Evolutionary conservation across 64 coral and sea anemone genomes (phyloP).

Genomic region (Actinia equina): DNA sequence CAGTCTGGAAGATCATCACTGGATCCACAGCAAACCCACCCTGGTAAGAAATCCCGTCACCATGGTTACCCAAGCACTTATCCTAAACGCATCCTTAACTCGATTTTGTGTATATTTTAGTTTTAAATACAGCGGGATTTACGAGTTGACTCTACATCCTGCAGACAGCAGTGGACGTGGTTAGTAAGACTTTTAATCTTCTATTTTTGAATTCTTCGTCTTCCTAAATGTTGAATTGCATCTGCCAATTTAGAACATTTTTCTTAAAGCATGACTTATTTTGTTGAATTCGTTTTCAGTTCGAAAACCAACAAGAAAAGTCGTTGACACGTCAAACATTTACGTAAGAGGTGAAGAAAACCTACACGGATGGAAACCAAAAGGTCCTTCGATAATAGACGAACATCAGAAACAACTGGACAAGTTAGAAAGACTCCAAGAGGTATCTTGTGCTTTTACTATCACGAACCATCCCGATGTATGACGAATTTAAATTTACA

Average conservation of each 20-base stretch:
- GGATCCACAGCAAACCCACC: conserved; percentile 51
- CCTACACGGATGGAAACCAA: conserved; percentile 82
- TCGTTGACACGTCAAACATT: conserved; percentile 63
- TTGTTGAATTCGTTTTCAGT: conserved; percentile 9
- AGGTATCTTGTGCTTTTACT: conserved; percentile 42
- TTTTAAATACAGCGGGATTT: conserved; percentile 77
- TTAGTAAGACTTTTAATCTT: conserved; percentile 12
- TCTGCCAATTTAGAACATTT: not conserved
- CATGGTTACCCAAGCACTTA: not conserved
- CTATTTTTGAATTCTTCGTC: not conserved
- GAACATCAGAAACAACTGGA: conserved; percentile 74
- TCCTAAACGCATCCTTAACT: not conserved
- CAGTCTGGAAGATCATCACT: conserved; percentile 62
- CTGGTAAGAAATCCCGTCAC: conserved; percentile 2
- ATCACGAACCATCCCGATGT: too few relatives aligned
- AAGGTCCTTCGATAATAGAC: conserved; percentile 76
- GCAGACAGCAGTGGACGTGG: conserved; percentile 67
- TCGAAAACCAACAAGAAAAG: conserved; percentile 36
- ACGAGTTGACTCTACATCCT: conserved; percentile 76
- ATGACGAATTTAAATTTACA: too few relatives aligned
- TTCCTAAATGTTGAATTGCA: not conserved
- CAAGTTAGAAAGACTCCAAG: conserved; percentile 79
- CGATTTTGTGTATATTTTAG: not conserved
- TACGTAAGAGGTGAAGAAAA: conserved; percentile 98
- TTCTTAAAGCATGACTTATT: too few relatives aligned